A percentile compares a stretch with the other conserved stretches of the same genome.
Evolutionary conservation across 2,113 vertebrate species (phyloP).

Genomic region (Paedocypris sp.): DNA sequence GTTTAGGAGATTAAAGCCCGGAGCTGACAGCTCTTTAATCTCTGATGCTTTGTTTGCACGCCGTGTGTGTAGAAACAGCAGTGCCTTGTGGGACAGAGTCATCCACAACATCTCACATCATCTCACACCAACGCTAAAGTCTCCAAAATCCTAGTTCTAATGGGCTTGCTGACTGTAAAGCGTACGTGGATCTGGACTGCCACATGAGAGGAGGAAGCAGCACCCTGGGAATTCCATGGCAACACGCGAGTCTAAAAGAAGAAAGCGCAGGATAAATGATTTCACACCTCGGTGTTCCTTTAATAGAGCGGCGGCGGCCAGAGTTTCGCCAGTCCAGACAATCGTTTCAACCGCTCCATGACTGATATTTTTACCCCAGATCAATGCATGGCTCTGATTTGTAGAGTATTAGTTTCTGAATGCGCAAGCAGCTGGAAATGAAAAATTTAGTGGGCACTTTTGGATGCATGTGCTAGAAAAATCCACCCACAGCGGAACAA

Average conservation of each 20-base stretch:
- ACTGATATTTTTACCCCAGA: too few relatives aligned
- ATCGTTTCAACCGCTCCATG: too few relatives aligned
- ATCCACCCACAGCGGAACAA: not conserved
- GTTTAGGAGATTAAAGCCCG: conserved; percentile 38
- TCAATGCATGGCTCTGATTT: not conserved
- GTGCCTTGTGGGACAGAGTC: not conserved
- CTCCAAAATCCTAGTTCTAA: too few relatives aligned
- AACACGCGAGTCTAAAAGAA: not conserved
- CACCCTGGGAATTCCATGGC: conserved; percentile 4
- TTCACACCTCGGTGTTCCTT: not conserved
- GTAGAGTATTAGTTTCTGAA: too few relatives aligned
- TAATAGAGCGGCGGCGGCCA: not conserved
- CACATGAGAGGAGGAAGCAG: not conserved
- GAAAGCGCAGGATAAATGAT: not conserved
- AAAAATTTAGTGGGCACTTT: conserved; percentile 18
- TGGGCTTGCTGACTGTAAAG: not conserved
- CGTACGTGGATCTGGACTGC: too few relatives aligned
- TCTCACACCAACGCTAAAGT: too few relatives aligned
- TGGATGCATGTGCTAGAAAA: not conserved
- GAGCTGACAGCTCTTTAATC: conserved; percentile 37
- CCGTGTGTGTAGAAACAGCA: conserved; percentile 17
- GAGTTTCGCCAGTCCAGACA: not conserved
- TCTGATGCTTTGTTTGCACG: conserved; percentile 38
- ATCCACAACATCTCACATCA: conserved; percentile 15
- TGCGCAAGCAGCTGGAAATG: too few relatives aligned